These are phyloP conservation scores for Nicator chloris DNA, from an alignment of 2,113 vertebrate genomes.

Conservation along the genomic window DNA sequence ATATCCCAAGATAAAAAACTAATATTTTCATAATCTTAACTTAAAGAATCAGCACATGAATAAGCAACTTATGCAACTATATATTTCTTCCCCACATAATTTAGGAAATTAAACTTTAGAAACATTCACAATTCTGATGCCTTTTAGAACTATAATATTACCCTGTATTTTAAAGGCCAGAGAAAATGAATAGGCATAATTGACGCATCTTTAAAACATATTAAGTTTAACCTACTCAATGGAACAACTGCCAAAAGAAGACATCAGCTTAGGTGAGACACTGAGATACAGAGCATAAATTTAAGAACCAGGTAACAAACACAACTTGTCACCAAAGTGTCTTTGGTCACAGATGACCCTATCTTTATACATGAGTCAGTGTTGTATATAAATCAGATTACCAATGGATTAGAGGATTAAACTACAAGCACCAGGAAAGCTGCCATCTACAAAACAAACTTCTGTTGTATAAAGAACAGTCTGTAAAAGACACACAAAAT, in stretches of 20 bases:
- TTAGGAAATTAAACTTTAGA: neutral
- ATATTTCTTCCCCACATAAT: neutral
- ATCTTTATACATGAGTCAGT: neutral
- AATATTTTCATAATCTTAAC: neutral
- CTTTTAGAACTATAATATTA: neutral
- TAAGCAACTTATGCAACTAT: neutral
- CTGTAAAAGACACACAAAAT: neutral
- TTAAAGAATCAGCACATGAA: neutral
- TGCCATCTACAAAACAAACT: neutral
- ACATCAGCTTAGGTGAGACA: neutral
- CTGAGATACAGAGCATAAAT: neutral
- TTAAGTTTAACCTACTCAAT: neutral
- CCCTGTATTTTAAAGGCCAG: neutral
- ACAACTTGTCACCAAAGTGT: neutral
- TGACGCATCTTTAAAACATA: neutral
- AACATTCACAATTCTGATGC: neutral
- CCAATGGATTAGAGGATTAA: neutral
- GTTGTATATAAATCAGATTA: neutral
- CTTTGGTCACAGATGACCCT: neutral
- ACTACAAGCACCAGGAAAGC: neutral
- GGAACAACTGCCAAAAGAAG: neutral
- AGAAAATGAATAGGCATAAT: neutral
- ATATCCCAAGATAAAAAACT: neutral
- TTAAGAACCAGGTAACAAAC: neutral
- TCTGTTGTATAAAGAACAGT: neutral